These are phyloP conservation scores for Cyphomyrus discorhynchus DNA, from an alignment of 2,113 vertebrate genomes.

Conservation along the genomic window DNA sequence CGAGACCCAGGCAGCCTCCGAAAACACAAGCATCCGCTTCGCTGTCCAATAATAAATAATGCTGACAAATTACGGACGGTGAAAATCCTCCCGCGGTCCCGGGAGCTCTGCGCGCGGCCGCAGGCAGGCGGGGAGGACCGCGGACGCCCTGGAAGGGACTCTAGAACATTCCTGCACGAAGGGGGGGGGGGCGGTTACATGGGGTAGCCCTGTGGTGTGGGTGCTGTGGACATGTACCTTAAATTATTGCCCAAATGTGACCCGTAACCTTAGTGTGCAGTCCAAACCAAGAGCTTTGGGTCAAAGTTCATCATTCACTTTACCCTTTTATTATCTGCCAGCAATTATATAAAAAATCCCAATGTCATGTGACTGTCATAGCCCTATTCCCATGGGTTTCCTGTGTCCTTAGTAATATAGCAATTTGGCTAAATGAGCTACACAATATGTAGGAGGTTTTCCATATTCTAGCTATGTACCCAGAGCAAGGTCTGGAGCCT, in stretches of 20 bases:
- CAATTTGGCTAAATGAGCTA: neutral
- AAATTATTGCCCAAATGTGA: neutral
- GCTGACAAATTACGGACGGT: constrained; percentile 18
- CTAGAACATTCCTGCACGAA: neutral
- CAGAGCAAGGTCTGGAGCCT: neutral
- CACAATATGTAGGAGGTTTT: neutral
- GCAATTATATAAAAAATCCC: neutral
- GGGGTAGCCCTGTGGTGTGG: neutral
- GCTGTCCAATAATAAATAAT: constrained; percentile 10
- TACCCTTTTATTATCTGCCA: neutral
- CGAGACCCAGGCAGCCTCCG: neutral
- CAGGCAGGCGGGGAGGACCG: neutral
- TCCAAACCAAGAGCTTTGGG: neutral
- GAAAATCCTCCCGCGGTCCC: neutral
- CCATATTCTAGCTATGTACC: neutral
- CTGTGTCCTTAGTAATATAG: neutral
- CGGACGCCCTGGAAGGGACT: neutral
- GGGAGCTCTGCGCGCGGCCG: neutral
- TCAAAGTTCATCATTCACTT: neutral
- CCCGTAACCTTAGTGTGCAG: neutral
- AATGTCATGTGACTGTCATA: neutral
- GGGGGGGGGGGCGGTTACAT: neutral
- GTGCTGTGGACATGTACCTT: neutral
- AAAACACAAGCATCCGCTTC: constrained; percentile 28
- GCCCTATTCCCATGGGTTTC: neutral